Evolutionary conservation across 1,140 invertebrate genomes (phyloP), one percentile per base, ranked within the genome.

Genomic region (Drosophila tristis): DNA sequence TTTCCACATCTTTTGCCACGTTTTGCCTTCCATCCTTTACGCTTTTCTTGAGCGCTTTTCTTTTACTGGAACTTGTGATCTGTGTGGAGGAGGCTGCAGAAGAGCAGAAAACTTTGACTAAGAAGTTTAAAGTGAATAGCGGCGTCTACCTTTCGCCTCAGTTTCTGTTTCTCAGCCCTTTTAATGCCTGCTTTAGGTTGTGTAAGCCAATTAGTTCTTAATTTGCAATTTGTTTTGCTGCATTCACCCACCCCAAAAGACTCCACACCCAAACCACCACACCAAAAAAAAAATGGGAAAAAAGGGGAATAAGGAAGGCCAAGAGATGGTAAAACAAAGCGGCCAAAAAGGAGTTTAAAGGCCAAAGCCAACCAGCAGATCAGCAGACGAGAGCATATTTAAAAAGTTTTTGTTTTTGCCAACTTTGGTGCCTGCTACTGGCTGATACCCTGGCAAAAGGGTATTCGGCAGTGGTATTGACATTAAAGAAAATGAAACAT

Each of bases 181-280:
- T 79, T 89, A 84, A 87, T 79, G 82, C 62, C 79, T 87, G 84
- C 84, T 89, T 89, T 90, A 77, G 84, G 84, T 89, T 89, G 76
- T 80, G 84, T 89, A 89, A 89, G 84, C 84, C 84, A 89, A 89
- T 89, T 89, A 89, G 79, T 89, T 90, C 76, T 89, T 89, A 89
- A 89, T 89, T 89, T 84, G 84, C 84, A 89, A 89, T 89, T 89
- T 89, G 84, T 89, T 89, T 89, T 90, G 84, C 76, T 89, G 84
- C 85, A 89, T 80, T 80, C 81, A 49, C 26, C 49, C 2, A 31
- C 3, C 31, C n/a, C 13, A 11, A 5, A 8, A 11, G 35, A 6
- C 5, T 8, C 8, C 9, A 20, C 20, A 20, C 6, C 16, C 7
- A 16, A 45, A 4, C 50, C 45, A 31, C 23, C 16, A 3, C 0